phyloP scores from a whole-genome alignment of 2,113 vertebrate species.

The Chrysochloris asiatica region DNA sequence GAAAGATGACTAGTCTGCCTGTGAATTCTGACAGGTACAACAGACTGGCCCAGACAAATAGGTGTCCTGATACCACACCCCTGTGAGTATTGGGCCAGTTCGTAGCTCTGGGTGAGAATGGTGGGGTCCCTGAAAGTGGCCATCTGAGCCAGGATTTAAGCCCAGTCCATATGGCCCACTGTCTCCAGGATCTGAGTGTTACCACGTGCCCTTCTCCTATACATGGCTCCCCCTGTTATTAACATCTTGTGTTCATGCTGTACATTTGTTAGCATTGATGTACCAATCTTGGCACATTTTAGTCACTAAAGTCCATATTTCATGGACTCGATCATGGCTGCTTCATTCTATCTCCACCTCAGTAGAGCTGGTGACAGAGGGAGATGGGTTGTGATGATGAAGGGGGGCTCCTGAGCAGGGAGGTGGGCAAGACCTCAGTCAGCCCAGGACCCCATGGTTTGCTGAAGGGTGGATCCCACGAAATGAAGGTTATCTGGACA shows the following conservation, averaged over 20 bases:
- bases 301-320: too few relatives aligned
- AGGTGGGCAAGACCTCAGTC: too few relatives aligned
- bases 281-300: neutral
- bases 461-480: neutral
- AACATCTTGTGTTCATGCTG: neutral
- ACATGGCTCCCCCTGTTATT: neutral
- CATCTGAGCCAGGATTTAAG: neutral
- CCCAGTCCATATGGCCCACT: neutral
- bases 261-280: neutral
- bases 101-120: neutral
- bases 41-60: neutral
- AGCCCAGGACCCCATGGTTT: neutral
- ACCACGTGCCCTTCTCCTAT: too few relatives aligned
- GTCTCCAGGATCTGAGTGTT: neutral
- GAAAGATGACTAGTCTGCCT: neutral
- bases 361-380: neutral
- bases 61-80: neutral
- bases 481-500: rapidly evolving
- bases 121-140: neutral
- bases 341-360: neutral
- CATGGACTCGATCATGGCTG: neutral
- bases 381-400: neutral
- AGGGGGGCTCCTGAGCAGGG: neutral
- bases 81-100: neutral
- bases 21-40: neutral